Evolutionary conservation across 2,888 invertebrate genomes (phyloP), one percentile per base, ranked within the genome.

Genomic region (Drosophila melanosoma): DNA sequence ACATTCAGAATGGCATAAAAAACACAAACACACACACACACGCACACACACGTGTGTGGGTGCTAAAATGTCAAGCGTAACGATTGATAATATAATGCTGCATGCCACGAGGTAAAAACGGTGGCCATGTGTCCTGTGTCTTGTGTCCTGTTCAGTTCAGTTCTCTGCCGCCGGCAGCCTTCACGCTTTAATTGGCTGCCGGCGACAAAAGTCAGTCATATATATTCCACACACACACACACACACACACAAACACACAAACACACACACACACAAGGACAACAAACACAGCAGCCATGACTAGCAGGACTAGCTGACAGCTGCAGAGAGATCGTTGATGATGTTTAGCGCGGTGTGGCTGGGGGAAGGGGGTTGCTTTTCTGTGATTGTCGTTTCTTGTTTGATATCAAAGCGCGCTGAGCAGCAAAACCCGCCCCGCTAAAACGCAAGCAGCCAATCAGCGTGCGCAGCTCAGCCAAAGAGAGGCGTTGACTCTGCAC

Each of bases 161-260:
- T 42, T 45, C 70, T 45, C 61, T 57, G 59, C 72, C 72, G 84
- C 59, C 83, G 76, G 87, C 91, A 92, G 92, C 92, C 92, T 93
- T 93, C 93, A 93, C 92, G 93, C 90, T 93, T 92, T 92, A 91
- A 92, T 92, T 88, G 89, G 87, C 84, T 85, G 88, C 87, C 81
- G 83, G 78, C 87, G 87, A 89, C 82, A 81, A 83, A 90, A 90
- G 88, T 87, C 88, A 89, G 81, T 86, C 87, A 89, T 82, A 57
- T 32, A 82, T 82, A 84, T 85, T 89, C 74, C 74, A 61, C 60
- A 72, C 69, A 65, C 42, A 62, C 62, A 69, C 48, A 59, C 57
- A 56, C 65, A 72, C 61, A 73, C 35, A 61, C 45, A 69, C 32
- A 56, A 32, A 32, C 32, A 56, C 17, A 32, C n/a, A n/a, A 67